Evolutionary conservation across 1,140 invertebrate species (phyloP), one percentile per base, ranked within the genome.

Genomic region (Aleiodes sp.): DNA sequence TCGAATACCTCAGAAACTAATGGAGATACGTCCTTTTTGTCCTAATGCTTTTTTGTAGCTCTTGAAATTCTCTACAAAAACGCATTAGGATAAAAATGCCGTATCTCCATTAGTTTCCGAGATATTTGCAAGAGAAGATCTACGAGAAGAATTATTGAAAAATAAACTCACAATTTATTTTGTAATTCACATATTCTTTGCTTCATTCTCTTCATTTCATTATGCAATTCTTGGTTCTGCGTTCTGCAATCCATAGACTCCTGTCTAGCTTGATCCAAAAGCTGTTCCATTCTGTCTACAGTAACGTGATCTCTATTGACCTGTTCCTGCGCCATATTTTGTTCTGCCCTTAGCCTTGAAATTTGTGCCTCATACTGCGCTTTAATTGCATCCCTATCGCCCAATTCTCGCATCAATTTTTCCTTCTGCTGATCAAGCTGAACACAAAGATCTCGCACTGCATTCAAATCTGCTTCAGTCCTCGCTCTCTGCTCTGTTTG

Each of bases 351-450:
- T 14, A 87, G 64, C 52, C 78, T 77, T 3, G 75, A 70, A n/a
- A 87, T 75, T 75, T 89, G 84, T 16, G 75, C 64, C 35, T 86
- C 84, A 14, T 84, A 82, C 79, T 87, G 80, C 9, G 73, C 59
- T 72, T 80, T 86, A 12, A 76, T 4, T 1, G 80, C 72, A 10
- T 84, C 83, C 62, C 80, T 85, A 4, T 86, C 81, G 4, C 77
- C 76, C 1, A 87, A 70, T 62, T 87, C 80, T 60, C 81, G 74
- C 33, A 78, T 70, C 4, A 89, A 74, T 28, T 66, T 73, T 9
- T 88, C 86, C 41, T 89, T 90, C 63, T 89, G 87, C 28, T 83
- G 81, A 68, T 90, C 88, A 21, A 90, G 66, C 70, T 86, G 88
- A 4, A 87, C 76, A 70, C 87, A 89, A 16, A 89, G 76, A 66